Evolutionary conservation across 2,797 vertebrate species (phyloP).

Genomic region (Hydrocynus forskahlii): DNA sequence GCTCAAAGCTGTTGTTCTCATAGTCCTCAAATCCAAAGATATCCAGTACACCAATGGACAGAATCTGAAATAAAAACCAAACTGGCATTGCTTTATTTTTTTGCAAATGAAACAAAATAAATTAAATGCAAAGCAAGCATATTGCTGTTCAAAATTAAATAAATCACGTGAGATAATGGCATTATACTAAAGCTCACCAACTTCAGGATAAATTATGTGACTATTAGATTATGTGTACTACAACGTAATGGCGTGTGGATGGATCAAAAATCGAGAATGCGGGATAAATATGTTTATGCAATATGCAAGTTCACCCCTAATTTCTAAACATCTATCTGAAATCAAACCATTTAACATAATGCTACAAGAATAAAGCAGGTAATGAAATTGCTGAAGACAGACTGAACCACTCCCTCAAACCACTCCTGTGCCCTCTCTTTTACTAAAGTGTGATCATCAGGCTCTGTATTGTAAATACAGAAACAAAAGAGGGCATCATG

Average conservation of each 20-base stretch:
- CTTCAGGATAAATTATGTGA: background rate
- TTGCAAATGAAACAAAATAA: background rate
- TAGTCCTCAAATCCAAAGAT: slow-evolving; percentile 99
- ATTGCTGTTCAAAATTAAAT: background rate
- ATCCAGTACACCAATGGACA: slow-evolving; percentile 97
- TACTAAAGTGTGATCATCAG: background rate
- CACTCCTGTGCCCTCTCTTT: background rate
- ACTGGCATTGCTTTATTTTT: background rate
- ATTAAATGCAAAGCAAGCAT: background rate
- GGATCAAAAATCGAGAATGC: background rate
- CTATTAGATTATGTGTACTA: background rate
- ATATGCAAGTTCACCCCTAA: background rate
- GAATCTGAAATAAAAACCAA: slow-evolving; percentile 76
- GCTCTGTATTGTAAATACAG: background rate
- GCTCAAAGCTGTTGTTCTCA: slow-evolving; percentile 98
- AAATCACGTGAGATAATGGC: background rate
- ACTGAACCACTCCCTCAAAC: background rate
- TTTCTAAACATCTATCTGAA: background rate
- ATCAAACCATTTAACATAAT: background rate
- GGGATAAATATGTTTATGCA: background rate
- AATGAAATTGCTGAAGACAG: background rate
- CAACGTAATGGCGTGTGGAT: no score
- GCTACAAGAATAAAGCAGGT: background rate
- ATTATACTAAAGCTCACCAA: background rate
- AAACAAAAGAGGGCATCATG: slow-evolving; percentile 8